Conservation (phyloP, 1,140 invertebrate species). For the Dreissena polymorpha region DNA sequence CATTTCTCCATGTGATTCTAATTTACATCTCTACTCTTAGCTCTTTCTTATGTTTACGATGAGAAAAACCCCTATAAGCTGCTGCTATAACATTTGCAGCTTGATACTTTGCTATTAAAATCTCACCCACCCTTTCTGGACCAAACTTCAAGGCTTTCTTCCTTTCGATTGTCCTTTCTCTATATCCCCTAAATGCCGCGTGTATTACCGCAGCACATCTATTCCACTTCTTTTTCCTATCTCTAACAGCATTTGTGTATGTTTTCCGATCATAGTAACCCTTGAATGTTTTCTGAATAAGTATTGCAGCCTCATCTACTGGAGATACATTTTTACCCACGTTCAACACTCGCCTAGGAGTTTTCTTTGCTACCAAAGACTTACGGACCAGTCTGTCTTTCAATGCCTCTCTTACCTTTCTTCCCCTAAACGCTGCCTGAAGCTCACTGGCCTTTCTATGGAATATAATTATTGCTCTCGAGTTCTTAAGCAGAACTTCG, state of each 20-base stretch:
- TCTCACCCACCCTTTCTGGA: conserved; percentile 9
- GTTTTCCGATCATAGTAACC: conserved; percentile 39
- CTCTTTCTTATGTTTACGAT: conserved; percentile 14
- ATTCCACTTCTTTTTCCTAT: not conserved
- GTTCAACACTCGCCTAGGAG: conserved; percentile 13
- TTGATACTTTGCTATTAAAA: conserved; percentile 15
- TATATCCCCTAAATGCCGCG: conserved; percentile 30
- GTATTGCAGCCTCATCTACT: conserved; percentile 38
- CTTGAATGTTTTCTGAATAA: conserved; percentile 42
- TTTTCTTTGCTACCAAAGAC: conserved; percentile 8
- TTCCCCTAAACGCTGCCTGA: conserved; percentile 39
- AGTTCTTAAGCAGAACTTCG: conserved; percentile 29
- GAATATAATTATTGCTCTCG: conserved; percentile 45
- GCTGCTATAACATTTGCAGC: conserved; percentile 38
- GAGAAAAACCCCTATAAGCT: conserved; percentile 32
- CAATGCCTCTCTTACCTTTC: conserved; percentile 23
- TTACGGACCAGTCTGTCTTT: conserved; percentile 30
- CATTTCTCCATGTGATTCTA: not conserved
- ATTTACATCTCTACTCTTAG: conserved; percentile 39
- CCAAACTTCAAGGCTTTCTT: not conserved
- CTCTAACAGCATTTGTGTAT: conserved; percentile 5
- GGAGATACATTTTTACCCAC: conserved; percentile 2
- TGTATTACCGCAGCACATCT: conserved; percentile 39
- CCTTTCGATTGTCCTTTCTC: conserved; percentile 12
- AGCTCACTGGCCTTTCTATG: conserved; percentile 41